Base-by-base conservation (phyloP, 2,797 vertebrate species). In the Mico argentatus region DNA sequence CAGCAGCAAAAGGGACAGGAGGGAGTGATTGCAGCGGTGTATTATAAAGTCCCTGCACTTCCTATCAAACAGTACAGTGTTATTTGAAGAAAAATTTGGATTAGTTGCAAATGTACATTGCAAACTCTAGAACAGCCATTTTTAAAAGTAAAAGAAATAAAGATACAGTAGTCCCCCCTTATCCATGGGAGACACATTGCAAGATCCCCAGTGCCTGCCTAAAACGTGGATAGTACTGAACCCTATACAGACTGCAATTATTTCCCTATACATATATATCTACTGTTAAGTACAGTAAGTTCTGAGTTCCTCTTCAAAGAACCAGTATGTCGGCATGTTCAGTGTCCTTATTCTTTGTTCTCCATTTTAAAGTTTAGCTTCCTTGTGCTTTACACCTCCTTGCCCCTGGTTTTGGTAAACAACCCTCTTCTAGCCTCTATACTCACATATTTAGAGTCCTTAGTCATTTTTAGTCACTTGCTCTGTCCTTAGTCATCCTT, bases 21-120 rank as follows among this genome's bases (percentile, higher is more conserved):
- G 0, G 8, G 24, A 8, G 7, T 30, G 57, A 2, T 0, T 3
- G 7, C 22, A 36, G 2, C 2, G 2, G 2, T 50, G 52, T 24
- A 17, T 26, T 20, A 14, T 1, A 6, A 75, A 27, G 20, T 0
- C 5, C 17, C 52, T 17, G 24, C n/a, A 17, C 5, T 9, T 30
- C 7, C 61, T 33, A 17, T 0, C 20, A 24, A 33, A 48, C 11
- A 0, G 3, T 0, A 2, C 1, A 26, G 14, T 0, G 20, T 17
- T 13, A 46, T 24, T 19, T 39, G n/a, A 46, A 73, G 46, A 52
- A 6, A 22, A 72, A 88, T 64, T 27, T 90, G 67, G 44, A 67
- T 77, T 86, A 12, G 5, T 19, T 64, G 48, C 67, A 67, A 81
- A 44, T 1, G 24, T 20, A 9, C 27, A 8, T 12, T 41, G 36